These are phyloP conservation scores for Agelas oroides DNA, from an alignment of 37 sponge, comb jelly and placozoan genomes.

Conservation along the genomic window DNA sequence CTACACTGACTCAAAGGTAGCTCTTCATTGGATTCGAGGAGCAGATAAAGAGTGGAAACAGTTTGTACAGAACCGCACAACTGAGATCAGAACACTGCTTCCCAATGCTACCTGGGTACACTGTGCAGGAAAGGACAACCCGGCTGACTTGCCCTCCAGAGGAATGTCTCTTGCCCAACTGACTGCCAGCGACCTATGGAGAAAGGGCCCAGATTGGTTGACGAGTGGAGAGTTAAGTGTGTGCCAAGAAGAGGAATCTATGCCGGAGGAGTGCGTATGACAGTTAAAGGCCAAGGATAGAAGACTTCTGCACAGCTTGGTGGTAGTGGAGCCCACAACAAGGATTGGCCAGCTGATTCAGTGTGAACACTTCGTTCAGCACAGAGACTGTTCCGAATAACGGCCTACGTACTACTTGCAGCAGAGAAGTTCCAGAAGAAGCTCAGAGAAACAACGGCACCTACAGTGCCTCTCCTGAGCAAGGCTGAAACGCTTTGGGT, in stretches of 20 bases:
- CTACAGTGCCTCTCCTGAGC: not conserved
- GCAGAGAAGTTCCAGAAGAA: not conserved
- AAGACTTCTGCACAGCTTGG: not conserved
- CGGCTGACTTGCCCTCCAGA: slow-evolving; percentile 44
- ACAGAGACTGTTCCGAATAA: not conserved
- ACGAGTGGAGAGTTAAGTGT: not conserved
- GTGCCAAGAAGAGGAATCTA: not conserved
- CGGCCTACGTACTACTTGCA: slow-evolving; percentile 13
- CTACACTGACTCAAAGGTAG: slow-evolving; percentile 38
- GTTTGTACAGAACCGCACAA: slow-evolving; percentile 29
- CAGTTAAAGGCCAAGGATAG: slow-evolving; percentile 11
- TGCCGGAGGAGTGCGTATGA: not conserved
- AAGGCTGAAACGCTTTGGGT: slow-evolving; percentile 29
- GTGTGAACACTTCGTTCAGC: not conserved
- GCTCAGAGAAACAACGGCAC: not conserved
- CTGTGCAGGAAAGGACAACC: slow-evolving; percentile 21
- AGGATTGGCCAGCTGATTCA: not conserved
- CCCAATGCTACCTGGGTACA: slow-evolving; percentile 17
- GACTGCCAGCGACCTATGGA: not conserved
- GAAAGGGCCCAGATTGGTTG: slow-evolving; percentile 4
- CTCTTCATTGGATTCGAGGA: slow-evolving; percentile 29
- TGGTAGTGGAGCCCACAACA: not conserved
- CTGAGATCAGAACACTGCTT: slow-evolving; percentile 1
- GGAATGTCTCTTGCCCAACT: slow-evolving; percentile 4
- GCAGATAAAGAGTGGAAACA: slow-evolving; percentile 18